Conservation (phyloP, 2,888 invertebrate genomes). For the Drosophila tanythrix region DNA sequence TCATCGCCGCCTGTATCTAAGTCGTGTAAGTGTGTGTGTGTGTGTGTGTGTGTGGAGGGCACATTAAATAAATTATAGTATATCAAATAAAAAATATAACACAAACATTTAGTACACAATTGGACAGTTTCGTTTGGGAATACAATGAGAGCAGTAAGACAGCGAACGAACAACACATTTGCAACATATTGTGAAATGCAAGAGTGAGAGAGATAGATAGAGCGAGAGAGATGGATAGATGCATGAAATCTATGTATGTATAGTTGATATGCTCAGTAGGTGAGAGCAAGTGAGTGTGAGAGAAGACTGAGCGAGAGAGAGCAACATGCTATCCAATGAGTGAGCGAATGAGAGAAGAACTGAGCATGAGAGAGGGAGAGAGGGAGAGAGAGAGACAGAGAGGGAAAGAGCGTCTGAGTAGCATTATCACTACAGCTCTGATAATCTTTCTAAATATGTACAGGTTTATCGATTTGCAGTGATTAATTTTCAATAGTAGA, state of each 20-base stretch:
- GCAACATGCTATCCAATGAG: background rate
- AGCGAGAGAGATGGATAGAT: background rate
- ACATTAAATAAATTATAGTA: slow-evolving; percentile 35
- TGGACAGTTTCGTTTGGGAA: background rate
- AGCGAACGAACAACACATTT: background rate
- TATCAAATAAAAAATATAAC: slow-evolving; percentile 25
- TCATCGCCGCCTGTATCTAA: slow-evolving; percentile 28
- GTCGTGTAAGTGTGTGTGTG: slow-evolving; percentile 5
- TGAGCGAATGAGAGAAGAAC: background rate
- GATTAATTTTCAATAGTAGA: background rate
- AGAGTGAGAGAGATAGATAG: background rate
- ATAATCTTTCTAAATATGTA: background rate
- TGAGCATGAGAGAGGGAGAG: background rate
- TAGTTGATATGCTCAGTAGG: background rate
- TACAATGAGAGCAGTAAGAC: background rate
- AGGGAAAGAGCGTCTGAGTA: background rate
- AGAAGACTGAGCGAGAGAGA: background rate
- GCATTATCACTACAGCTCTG: background rate
- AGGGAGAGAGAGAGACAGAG: background rate
- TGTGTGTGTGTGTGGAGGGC: background rate
- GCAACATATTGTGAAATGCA: slow-evolving; percentile 3
- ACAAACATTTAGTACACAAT: slow-evolving; percentile 12
- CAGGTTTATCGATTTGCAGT: background rate
- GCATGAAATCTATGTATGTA: background rate
- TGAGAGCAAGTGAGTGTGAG: background rate